Base-by-base conservation (phyloP, 2,888 invertebrate species). In the Drosophila pseudotakahashii region DNA sequence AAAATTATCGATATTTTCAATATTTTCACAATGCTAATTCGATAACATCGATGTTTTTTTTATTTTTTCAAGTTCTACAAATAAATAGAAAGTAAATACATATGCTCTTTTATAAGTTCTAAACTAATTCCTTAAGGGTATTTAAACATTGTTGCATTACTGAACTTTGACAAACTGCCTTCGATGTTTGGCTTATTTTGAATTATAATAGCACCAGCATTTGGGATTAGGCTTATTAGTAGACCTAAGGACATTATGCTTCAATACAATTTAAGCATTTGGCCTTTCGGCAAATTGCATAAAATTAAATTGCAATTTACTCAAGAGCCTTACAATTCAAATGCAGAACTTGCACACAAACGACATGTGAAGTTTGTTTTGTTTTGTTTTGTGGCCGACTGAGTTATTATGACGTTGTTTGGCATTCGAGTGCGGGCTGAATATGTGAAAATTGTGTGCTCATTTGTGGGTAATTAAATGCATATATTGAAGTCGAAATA, bases 381-480 rank as follows among this genome's bases (percentile, higher is more conserved):
- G 76, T 68, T 83, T 80, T 76, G 78, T 76, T 83, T 60, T 78
- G 73, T 48, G 83, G 80, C 63, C 64, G 45, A 60, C 75, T 77
- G 73, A 86, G 81, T 70, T 81, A 84, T 81, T 81, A 72, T 72
- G 76, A 50, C 62, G 66, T 79, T 84, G 78, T 84, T 81, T 84
- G 70, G 58, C 54, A 55, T 64, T 41, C 36, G 53, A 74, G 52
- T 72, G 54, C 63, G 48, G 62, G 57, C 73, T 78, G 73, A 76
- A 82, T 81, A 66, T 77, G 75, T 70, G 62, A 60, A 76, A 83
- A 78, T 74, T 83, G 81, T 83, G 72, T 81, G 81, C 59, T 83
- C 70, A 83, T 86, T 81, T 86, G 81, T 62, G 76, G 78, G 63
- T 76, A 86, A 83, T 86, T 83, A 66, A 78, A 83, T 70, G 63